A percentile compares a stretch with the other conserved stretches of the same genome.
Conservation (phyloP, 2,888 invertebrate genomes). For the Frankliniella fusca region DNA sequence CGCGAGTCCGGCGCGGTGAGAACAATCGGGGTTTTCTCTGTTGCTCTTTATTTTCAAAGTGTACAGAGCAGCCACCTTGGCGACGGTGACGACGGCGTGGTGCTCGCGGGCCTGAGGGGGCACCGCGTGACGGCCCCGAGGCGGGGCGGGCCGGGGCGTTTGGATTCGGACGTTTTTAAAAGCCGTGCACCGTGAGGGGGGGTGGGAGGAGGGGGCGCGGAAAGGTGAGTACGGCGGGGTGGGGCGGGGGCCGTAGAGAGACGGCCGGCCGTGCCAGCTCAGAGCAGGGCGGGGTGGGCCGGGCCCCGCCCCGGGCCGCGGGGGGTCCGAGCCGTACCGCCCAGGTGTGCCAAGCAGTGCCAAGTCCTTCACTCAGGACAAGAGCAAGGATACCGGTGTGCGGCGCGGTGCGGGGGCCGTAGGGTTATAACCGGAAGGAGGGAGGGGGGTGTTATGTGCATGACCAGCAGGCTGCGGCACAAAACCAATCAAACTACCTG, state of each 20-base stretch:
- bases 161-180: constrained; percentile 18
- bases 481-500: constrained; percentile 15
- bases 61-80: no score
- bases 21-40: no score
- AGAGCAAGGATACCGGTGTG: background rate
- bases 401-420: background rate
- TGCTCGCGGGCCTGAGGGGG: background rate
- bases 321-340: background rate
- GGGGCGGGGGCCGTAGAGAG: background rate
- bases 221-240: background rate
- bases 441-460: background rate
- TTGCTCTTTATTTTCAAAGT: no score
- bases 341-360: constrained; percentile 18
- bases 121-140: background rate
- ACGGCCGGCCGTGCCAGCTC: background rate
- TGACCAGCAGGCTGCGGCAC: background rate
- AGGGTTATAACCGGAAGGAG: background rate
- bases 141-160: background rate
- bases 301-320: background rate
- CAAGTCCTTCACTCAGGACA: constrained; percentile 22
- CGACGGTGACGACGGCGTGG: background rate
- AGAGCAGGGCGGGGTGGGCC: background rate
- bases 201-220: background rate
- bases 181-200: background rate
- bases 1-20: no score